A percentile compares a stretch with the other conserved stretches of the same genome.
phyloP scores from a whole-genome alignment of 2,113 vertebrate genomes.

The Heteronetta atricapilla region DNA sequence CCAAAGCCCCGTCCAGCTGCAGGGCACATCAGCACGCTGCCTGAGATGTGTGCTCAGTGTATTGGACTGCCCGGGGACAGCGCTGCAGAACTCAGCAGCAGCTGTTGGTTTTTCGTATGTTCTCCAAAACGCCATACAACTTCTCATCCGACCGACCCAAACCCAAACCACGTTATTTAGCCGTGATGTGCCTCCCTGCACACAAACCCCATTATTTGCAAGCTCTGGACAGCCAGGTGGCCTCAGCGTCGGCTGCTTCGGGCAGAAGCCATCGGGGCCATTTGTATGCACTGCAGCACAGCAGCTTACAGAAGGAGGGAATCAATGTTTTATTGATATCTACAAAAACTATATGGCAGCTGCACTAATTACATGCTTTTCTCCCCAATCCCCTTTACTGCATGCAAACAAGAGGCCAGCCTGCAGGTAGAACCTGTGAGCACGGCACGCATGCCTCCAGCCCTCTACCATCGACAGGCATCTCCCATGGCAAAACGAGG shows the following conservation, averaged over 20 bases:
- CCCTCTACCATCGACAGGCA: not conserved
- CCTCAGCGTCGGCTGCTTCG: rapidly evolving
- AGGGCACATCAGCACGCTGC: rapidly evolving
- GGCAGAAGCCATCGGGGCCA: not conserved
- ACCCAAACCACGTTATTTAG: not conserved
- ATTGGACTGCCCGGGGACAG: constrained; percentile 3
- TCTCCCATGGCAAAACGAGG: not conserved
- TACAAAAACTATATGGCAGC: constrained; percentile 8
- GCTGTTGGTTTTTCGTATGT: not conserved
- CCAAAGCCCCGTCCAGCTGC: not conserved
- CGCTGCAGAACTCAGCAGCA: not conserved
- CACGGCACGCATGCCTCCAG: not conserved
- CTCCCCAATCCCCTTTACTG: not conserved
- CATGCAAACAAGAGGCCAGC: not conserved
- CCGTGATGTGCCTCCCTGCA: not conserved
- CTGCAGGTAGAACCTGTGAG: not conserved
- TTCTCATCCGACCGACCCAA: not conserved
- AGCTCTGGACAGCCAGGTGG: not conserved
- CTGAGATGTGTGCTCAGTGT: not conserved
- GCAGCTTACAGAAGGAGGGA: constrained; percentile 25
- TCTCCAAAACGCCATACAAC: not conserved
- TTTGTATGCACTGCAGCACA: not conserved
- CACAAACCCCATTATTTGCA: not conserved
- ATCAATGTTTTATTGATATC: constrained; percentile 48
- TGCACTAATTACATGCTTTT: constrained; percentile 29